Conservation (phyloP, 2,797 vertebrate species). For the Sylvilagus floridanus region DNA sequence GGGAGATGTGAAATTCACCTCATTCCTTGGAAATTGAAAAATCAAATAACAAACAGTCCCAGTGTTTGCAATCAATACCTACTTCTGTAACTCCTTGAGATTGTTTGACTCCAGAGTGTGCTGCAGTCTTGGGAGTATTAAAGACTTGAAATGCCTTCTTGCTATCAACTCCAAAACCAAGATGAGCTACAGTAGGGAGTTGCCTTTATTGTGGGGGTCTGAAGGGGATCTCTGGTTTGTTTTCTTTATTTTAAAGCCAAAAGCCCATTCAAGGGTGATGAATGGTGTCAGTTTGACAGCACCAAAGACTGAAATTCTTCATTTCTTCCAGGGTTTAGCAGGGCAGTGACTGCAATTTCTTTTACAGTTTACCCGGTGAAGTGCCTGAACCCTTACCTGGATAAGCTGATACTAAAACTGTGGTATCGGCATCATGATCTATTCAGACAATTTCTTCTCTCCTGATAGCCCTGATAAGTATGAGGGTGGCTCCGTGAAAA, state of each 20-base stretch:
- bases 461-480: neutral
- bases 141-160: slow-evolving; percentile 10
- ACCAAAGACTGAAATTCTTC: slow-evolving; percentile 33
- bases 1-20: slow-evolving; percentile 66
- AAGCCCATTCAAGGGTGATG: slow-evolving; percentile 69
- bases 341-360: slow-evolving; percentile 68
- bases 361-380: slow-evolving; percentile 48
- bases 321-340: slow-evolving; percentile 62
- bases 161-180: slow-evolving; percentile 39
- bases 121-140: slow-evolving; percentile 59
- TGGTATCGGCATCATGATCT: slow-evolving; percentile 59
- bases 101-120: slow-evolving; percentile 70
- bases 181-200: neutral
- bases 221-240: slow-evolving; percentile 59
- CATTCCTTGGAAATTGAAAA: slow-evolving; percentile 83
- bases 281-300: slow-evolving; percentile 37
- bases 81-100: slow-evolving; percentile 64
- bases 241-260: slow-evolving; percentile 73
- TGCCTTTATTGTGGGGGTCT: slow-evolving; percentile 58
- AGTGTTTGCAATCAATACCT: slow-evolving; percentile 79
- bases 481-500: slow-evolving; percentile 55
- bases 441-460: slow-evolving; percentile 65
- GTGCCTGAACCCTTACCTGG: slow-evolving; percentile 64
- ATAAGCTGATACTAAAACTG: slow-evolving; percentile 69
- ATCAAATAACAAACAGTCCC: slow-evolving; percentile 75